Conservation (phyloP, 1,140 invertebrate genomes). For the Micrasema minimum region DNA sequence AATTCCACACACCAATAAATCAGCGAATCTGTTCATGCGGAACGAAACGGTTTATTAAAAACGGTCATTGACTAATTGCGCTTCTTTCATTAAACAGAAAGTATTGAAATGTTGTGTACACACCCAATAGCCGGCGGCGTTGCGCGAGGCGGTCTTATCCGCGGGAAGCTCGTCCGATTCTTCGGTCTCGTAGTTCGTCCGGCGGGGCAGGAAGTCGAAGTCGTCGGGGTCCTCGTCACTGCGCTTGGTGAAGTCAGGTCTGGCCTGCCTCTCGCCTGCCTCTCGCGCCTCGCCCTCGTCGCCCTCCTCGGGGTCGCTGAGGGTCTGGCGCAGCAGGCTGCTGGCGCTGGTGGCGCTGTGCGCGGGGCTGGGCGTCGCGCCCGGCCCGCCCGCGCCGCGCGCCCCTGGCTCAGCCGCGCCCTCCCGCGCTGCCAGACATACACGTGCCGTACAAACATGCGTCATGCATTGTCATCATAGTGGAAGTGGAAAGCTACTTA, state of each 20-base stretch:
- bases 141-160: conserved; percentile 2
- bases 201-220: not conserved
- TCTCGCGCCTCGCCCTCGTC: not conserved
- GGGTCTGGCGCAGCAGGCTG: conserved; percentile 27
- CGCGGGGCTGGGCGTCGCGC: conserved; percentile 10
- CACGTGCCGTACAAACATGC: conserved; percentile 40
- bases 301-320: conserved; percentile 29
- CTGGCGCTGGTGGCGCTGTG: conserved; percentile 34
- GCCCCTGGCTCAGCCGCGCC: conserved; percentile 4
- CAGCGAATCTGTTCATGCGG: conserved; percentile 10
- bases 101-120: conserved; percentile 23
- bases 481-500: not conserved
- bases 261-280: not conserved
- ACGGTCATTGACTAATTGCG: conserved; percentile 27
- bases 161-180: not conserved
- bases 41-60: conserved; percentile 7
- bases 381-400: not conserved
- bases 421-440: conserved; percentile 18
- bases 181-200: not conserved
- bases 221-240: not conserved
- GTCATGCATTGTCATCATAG: conserved; percentile 10
- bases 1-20: conserved; percentile 12
- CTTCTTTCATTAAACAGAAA: conserved; percentile 19
- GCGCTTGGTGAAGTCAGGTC: conserved; percentile 4
- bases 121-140: conserved; percentile 31